Percentiles rank a stretch among this genome's conserved stretches.
Evolutionary conservation across 2,113 vertebrate species (phyloP).

Genomic region (Myiagra hebetior): DNA sequence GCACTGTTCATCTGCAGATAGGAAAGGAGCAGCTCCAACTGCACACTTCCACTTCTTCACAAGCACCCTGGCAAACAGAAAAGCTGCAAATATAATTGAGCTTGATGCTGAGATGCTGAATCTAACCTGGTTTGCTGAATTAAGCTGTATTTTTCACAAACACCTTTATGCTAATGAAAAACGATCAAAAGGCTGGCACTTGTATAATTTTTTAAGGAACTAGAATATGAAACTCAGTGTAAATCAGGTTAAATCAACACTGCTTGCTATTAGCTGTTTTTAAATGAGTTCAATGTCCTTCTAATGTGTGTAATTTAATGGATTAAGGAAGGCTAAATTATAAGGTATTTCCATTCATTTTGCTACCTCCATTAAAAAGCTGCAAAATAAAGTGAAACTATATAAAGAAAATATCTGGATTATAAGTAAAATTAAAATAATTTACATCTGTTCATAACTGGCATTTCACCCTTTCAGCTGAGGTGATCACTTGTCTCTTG

Average conservation of each 20-base stretch:
- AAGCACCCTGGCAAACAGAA: neutral
- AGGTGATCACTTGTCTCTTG: neutral
- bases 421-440: neutral
- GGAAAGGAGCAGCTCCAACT: neutral
- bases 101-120: neutral
- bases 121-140: neutral
- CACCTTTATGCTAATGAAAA: neutral
- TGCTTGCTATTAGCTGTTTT: neutral
- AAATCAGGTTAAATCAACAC: neutral
- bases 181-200: neutral
- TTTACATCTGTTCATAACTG: neutral
- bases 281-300: neutral
- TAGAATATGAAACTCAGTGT: neutral
- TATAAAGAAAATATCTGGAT: neutral
- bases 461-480: neutral
- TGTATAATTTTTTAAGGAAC: neutral
- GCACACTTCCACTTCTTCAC: neutral
- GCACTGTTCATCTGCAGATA: fast-evolving
- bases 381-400: neutral
- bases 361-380: neutral
- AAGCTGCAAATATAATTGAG: neutral
- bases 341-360: neutral
- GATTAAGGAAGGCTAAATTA: neutral
- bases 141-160: neutral
- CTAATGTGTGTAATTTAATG: neutral